Base-by-base conservation (phyloP, 2,888 invertebrate genomes). In the Synergus umbraculus region DNA sequence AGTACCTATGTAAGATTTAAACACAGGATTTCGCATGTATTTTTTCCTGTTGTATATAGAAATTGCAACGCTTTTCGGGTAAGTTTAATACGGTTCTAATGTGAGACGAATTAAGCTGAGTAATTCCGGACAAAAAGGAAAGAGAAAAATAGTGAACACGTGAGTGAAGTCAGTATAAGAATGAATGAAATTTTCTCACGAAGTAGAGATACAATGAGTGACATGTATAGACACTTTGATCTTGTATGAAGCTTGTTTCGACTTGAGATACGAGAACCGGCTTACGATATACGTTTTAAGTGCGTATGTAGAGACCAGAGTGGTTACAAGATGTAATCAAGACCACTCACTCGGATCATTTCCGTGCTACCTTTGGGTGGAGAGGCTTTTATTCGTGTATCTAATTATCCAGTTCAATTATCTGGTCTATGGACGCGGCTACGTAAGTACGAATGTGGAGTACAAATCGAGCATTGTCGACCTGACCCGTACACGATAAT, bases 381-480 rank as follows among this genome's bases (percentile, higher is more conserved):
- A 46, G 46, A 69, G 49, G 9, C 69, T 49, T 73, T 73, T 73
- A 73, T 54, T 73, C 41, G 54, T 73, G 54, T 73, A 54, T 54
- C 73, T 73, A 73, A 73, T 73, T 73, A 73, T 73, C 73, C n/a
- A 41, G 73, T 73, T 73, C 37, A 73, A 73, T 73, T 73, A 73
- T 73, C 73, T 54, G 37, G n/a, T 12, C 73, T 73, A 37, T 73
- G 29, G 69, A 73, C 73, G 54, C 58, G 54, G 54, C 54, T 29
- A 73, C 73, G 54, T 37, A 54, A 73, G 49, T 73, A 54, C 54
- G 41, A 73, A 73, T 73, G 54, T 54, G 73, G 49, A 73, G 54
- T 73, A 73, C 73, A 54, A 73, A 73, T 73, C 9, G 73, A 73
- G 73, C 73, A 73, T n/a, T 73, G 54, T 73, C 73, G 73, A 73